A percentile compares a stretch with the other conserved stretches of the same genome.
Conservation (phyloP, 2,113 vertebrate genomes). For the Nanger granti region DNA sequence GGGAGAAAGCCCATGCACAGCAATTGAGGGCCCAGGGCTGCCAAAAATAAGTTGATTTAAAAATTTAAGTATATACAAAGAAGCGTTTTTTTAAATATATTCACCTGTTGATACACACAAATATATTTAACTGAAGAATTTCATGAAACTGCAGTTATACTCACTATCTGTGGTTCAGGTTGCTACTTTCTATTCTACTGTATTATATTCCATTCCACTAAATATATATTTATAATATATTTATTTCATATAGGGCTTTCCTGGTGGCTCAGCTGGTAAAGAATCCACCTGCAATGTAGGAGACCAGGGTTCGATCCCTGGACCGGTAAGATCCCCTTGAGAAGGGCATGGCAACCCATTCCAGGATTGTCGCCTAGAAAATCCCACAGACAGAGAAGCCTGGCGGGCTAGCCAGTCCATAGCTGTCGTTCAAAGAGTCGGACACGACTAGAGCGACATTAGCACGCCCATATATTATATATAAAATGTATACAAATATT, state of each 20-base stretch:
- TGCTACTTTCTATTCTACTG: neutral
- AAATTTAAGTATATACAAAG: neutral
- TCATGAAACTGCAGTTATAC: neutral
- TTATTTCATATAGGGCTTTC: neutral
- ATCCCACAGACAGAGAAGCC: neutral
- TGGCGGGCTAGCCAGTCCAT: neutral
- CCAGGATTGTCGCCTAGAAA: neutral
- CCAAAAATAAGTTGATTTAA: neutral
- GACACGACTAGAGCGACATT: neutral
- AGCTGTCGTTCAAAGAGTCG: neutral
- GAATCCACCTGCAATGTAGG: neutral
- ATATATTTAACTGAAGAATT: neutral
- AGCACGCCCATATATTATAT: neutral
- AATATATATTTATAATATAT: neutral
- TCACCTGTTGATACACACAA: neutral
- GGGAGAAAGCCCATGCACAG: neutral
- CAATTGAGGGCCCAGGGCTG: neutral
- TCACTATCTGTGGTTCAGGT: neutral
- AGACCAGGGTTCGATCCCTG: neutral
- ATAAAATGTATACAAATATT: neutral
- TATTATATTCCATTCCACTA: neutral
- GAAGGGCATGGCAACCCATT: neutral
- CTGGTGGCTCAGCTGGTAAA: neutral
- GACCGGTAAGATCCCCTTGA: neutral
- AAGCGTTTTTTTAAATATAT: neutral